phyloP scores from a whole-genome alignment of 2,113 vertebrate species.

The Eira barbara region DNA sequence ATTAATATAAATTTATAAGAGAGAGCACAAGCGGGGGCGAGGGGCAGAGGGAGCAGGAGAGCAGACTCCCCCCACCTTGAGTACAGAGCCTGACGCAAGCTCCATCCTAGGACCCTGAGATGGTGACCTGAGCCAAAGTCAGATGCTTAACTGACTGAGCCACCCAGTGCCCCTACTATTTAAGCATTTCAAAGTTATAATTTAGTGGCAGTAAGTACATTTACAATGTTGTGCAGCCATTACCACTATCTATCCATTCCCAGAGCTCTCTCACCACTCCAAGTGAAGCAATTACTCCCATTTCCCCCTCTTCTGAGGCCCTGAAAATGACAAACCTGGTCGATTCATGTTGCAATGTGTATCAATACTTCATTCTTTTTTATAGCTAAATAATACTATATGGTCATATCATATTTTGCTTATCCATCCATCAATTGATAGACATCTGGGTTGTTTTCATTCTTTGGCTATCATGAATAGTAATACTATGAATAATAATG shows the following conservation, averaged over 20 bases:
- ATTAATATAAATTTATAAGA: background rate
- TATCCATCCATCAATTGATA: background rate
- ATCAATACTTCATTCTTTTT: background rate
- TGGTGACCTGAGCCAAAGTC: background rate
- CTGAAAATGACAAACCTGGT: background rate
- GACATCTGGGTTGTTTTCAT: background rate
- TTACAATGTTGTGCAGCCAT: too few relatives aligned
- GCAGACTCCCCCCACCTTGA: background rate
- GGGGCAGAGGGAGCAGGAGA: background rate
- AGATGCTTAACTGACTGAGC: background rate
- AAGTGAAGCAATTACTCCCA: background rate
- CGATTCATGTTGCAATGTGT: background rate
- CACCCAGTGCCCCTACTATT: too few relatives aligned
- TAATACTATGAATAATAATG: background rate
- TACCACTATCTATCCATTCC: background rate
- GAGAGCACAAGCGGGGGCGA: background rate
- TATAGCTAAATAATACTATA: background rate
- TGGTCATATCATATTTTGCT: background rate
- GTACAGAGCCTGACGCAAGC: background rate
- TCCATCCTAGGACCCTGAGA: background rate
- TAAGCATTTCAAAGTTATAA: too few relatives aligned
- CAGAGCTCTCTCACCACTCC: background rate
- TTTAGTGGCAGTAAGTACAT: too few relatives aligned
- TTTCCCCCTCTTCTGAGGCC: background rate
- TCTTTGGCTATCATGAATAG: background rate